Evolutionary conservation across 2,888 invertebrate species (phyloP), one percentile per base, ranked within the genome.

Genomic region (Parnassius glacialis): DNA sequence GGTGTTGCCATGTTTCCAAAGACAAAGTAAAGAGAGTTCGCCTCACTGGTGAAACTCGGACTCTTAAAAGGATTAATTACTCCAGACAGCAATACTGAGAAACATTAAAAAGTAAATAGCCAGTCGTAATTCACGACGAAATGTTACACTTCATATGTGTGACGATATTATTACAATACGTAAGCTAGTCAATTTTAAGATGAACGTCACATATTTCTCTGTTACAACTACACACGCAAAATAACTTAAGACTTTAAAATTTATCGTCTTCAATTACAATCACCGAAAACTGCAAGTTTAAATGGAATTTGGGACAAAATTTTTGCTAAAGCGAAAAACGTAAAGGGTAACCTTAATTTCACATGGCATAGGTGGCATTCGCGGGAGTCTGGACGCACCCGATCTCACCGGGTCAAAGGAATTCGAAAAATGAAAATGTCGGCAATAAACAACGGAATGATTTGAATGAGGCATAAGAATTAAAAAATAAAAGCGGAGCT

Each of bases 361-460:
- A 86, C 84, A 84, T 82, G 80, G 85, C 83, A 85, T 86, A 83
- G 80, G 79, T 81, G 81, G 86, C 82, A 85, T 86, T 83, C 79
- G 79, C 75, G 86, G 88, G 75, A 86, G 85, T 79, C 83, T 66
- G 78, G 70, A 75, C 73, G 67, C 78, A 75, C 74, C 73, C 75
- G 75, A 70, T 65, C 69, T 69, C 72, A 74, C 70, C 69, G 75
- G 71, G 57, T 71, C 70, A 67, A 67, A 74, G 75, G 89, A 87
- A 91, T 91, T 88, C 85, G 72, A 91, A 90, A 89, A 84, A 90
- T 87, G 84, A 90, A 91, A 91, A 91, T 89, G 88, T 85, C 83
- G 84, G 80, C 91, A 84, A 90, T 91, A 91, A 91, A 91, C 91
- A 89, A 90, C 87, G 70, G 77, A 87, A 84, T 85, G 84, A 90